Base-by-base conservation (phyloP, 2,888 invertebrate species). In the Idaea dimidiata region DNA sequence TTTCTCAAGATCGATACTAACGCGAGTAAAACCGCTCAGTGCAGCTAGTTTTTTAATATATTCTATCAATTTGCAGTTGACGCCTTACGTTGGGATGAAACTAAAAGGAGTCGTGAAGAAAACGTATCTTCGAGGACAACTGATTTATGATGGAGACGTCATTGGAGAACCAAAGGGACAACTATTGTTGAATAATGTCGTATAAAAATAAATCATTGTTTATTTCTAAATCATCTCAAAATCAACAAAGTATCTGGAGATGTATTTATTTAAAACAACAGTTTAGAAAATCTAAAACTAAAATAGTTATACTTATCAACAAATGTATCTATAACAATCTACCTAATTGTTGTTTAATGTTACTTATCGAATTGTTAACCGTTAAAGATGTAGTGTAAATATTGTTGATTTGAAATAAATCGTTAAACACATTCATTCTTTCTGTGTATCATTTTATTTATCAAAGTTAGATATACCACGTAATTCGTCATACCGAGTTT, bases 81-180 rank as follows among this genome's bases (percentile, higher is more conserved):
- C 95, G 24, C 96, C 96, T 0, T 96, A 96, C 74, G 84, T 94
- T 69, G 94, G 94, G 7, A 93, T 88, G 70, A 84, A 86, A 67
- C 77, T 96, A 24, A 90, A 87, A 65, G 96, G 96, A 17, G 93
- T 94, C 58, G 94, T 96, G 16, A 86, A 93, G 75, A 91, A 94
- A 65, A 96, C 96, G 0, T 93, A 94, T 68, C 90, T 96, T 0
- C 91, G 95, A 7, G 96, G 96, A 0, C 83, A 93, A 59, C 90
- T 94, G 54, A 93, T 96, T 65, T 96, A 92, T 76, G 82, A 86
- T 17, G 92, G 88, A 18, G 77, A 86, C 53, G 69, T 88, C 7
- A 66, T 85, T 1, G 83, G 83, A 4, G 75, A 83, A 58, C 93
- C 93, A 0, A 77, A 77, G 66, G 94, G 94, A 73, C 81, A 86